Conservation (phyloP, 2,888 invertebrate genomes). For the Spilarctia lutea region DNA sequence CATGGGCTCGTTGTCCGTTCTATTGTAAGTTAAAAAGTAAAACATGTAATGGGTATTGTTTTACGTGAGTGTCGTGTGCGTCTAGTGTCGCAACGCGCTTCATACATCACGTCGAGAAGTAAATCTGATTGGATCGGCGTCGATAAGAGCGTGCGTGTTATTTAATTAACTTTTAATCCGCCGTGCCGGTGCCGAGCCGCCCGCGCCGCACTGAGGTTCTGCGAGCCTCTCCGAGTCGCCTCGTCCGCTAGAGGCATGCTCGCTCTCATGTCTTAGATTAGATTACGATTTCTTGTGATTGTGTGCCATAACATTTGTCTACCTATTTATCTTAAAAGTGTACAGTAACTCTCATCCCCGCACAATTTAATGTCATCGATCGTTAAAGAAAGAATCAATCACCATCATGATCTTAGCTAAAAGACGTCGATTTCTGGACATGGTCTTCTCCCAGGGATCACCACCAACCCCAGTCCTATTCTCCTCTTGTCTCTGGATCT, state of each 20-base stretch:
- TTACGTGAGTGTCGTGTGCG: background rate
- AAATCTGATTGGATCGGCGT: conserved; percentile 16
- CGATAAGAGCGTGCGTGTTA: conserved; percentile 19
- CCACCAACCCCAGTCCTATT: too few relatives aligned
- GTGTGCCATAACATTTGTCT: background rate
- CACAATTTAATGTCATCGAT: background rate
- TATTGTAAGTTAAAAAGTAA: background rate
- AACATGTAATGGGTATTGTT: background rate
- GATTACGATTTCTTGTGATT: conserved; percentile 3
- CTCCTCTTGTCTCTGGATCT: too few relatives aligned
- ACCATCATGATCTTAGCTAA: too few relatives aligned
- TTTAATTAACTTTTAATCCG: conserved; percentile 43
- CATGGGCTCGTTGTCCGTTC: background rate
- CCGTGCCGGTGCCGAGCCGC: background rate
- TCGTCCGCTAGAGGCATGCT: background rate
- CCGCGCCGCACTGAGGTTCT: background rate
- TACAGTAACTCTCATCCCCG: background rate
- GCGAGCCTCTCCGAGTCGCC: background rate
- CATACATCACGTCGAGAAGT: conserved; percentile 8
- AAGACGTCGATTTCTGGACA: too few relatives aligned
- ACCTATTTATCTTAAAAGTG: background rate
- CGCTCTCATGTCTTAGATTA: background rate
- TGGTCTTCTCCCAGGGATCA: too few relatives aligned
- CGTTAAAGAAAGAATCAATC: background rate
- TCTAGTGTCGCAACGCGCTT: background rate